Conservation (phyloP, 2,797 vertebrate genomes). For the Dallia pectoralis region DNA sequence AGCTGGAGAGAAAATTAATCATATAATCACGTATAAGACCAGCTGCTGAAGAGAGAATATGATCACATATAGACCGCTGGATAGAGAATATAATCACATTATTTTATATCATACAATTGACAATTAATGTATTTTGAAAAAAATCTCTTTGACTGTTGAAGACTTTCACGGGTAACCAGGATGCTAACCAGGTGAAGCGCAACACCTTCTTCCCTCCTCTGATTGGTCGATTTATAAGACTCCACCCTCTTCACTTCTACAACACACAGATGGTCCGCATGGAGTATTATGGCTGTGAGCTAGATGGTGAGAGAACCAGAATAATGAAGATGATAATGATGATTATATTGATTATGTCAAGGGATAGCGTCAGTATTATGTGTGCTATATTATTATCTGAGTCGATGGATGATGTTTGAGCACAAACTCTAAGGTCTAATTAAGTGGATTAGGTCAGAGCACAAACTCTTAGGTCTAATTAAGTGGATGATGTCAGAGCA, state of each 20-base stretch:
- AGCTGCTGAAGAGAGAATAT: too few relatives aligned
- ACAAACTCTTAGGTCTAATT: not conserved
- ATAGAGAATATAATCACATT: too few relatives aligned
- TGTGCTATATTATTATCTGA: not conserved
- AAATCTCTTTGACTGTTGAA: constrained; percentile 48
- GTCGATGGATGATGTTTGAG: not conserved
- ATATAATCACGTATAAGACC: too few relatives aligned
- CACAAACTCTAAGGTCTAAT: not conserved
- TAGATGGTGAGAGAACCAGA: constrained; percentile 75
- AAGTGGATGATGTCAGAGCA: not conserved
- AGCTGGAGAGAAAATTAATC: too few relatives aligned
- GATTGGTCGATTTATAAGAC: constrained; percentile 83
- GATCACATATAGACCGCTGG: too few relatives aligned
- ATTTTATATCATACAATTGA: too few relatives aligned
- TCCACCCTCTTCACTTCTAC: constrained; percentile 79
- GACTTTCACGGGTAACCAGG: constrained; percentile 87
- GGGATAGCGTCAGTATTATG: not conserved
- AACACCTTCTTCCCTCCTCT: constrained; percentile 89
- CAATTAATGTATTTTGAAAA: not conserved
- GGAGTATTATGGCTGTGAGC: constrained; percentile 91
- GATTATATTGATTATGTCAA: not conserved
- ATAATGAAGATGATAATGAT: not conserved
- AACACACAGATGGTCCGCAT: constrained; percentile 84
- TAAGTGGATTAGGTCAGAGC: not conserved
- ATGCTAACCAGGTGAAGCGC: constrained; percentile 70